Evolutionary conservation across 2,888 invertebrate species (phyloP), one percentile per base, ranked within the genome.

Genomic region (Phyto melanocephala): DNA sequence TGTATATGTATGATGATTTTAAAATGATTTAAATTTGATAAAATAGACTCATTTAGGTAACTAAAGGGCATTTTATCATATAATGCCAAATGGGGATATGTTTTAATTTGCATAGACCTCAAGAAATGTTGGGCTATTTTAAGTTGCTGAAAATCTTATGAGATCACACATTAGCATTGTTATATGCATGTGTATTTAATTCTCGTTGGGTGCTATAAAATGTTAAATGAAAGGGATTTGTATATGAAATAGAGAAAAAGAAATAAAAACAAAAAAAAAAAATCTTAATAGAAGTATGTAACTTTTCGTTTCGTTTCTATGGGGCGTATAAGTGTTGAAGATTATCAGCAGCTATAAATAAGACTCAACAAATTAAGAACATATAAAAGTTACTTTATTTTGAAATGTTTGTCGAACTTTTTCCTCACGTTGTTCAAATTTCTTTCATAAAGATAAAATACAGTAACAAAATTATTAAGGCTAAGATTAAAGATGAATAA

Each of bases 131-230:
- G 28, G 28, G 28, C 28, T 28, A 5, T 28, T 28, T 28, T 28
- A 28, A 28, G n/a, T 28, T 3, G 28, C 28, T 28, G 6, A 28
- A 28, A 28, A 28, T 28, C 28, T 3, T 28, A 3, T 28, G 28
- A 5, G 3, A 28, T 28, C 6, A 3, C 28, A 28, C 28, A 28
- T 28, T 28, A 28, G 28, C 28, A 28, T 28, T 28, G 28, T 28
- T 28, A 6, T 3, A 35, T 1, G 8, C 13, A 47, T 76, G 10
- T 24, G 63, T 40, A 35, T 62, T 60, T 10, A 11, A 77, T 7
- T 40, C n/a, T 47, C 54, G 70, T 54, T 33, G 52, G 52, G 45
- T 24, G 20, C 24, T 33, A 50, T 67, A n/a, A 65, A 65, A 37
- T 47, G 52, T 22, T 42, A 60, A 17, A 15, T 33, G 45, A 67